Evolutionary conservation across 1,140 invertebrate species (phyloP).

Genomic region (Triops longicaudatus): DNA sequence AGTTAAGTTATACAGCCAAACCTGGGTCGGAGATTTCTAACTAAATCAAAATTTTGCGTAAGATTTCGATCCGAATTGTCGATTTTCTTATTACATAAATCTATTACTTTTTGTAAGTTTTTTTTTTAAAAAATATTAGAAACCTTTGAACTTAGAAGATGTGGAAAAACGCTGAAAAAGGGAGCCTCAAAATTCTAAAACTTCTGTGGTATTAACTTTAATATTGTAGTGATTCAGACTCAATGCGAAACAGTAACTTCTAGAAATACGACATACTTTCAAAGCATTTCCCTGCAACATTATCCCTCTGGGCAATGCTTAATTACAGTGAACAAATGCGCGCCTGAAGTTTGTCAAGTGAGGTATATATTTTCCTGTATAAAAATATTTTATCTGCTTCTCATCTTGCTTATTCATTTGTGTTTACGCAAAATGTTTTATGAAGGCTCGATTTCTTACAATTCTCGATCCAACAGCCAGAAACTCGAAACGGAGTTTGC

Average conservation of each 20-base stretch:
- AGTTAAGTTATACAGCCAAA: too few relatives aligned
- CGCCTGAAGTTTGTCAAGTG: slow-evolving; percentile 69
- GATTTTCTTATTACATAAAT: too few relatives aligned
- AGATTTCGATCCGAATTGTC: too few relatives aligned
- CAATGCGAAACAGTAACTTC: not conserved
- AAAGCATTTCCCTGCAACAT: slow-evolving; percentile 37
- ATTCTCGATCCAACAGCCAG: slow-evolving; percentile 61
- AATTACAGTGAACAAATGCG: slow-evolving; percentile 63
- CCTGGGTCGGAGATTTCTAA: too few relatives aligned
- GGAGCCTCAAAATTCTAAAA: not conserved
- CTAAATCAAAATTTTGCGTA: too few relatives aligned
- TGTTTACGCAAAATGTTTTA: not conserved
- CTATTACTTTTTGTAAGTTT: too few relatives aligned
- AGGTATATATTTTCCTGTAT: slow-evolving; percentile 44
- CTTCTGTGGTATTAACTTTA: not conserved
- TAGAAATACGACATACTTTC: not conserved
- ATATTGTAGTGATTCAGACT: not conserved
- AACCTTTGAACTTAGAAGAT: too few relatives aligned
- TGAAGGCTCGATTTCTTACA: slow-evolving; percentile 66
- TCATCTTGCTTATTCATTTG: slow-evolving; percentile 29
- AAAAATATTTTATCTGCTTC: not conserved
- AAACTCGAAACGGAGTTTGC: slow-evolving; percentile 62
- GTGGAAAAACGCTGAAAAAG: too few relatives aligned
- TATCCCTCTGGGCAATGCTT: slow-evolving; percentile 72
- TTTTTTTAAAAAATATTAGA: too few relatives aligned